Base-by-base conservation (phyloP, 2,888 invertebrate genomes). In the Dromius quadrimaculatus region DNA sequence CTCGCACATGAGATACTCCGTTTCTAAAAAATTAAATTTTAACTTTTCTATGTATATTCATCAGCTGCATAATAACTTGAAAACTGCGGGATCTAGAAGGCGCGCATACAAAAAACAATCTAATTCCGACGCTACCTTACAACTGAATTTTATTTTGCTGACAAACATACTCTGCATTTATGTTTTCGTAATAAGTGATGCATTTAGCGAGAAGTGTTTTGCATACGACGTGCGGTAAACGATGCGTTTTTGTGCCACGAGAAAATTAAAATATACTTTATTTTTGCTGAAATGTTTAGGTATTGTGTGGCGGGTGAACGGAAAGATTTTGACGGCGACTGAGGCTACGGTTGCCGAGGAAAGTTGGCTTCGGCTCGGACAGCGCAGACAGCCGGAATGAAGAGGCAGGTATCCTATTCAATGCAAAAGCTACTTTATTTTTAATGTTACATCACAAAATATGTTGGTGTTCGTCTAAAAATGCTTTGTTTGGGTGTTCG, bases 11-110 rank as follows among this genome's bases (percentile, higher is more conserved):
- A 65, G 43, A 68, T 57, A 19, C 43, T 9, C 15, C 45, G 43
- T 32, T 32, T 68, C 68, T 59, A 59, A 68, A 68, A 68, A 68
- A 68, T 68, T 23, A 59, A 68, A 68, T 68, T 68, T 59, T 45
- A 66, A 66, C 41, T 59, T 59, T 59, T 57, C 66, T 68, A 68
- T 68, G 68, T 68, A 59, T 68, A 68, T 68, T 68, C 68, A 68
- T 68, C 68, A 68, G 17, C 20, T 59, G 59, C 68, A 68, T 59
- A 59, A 68, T 68, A 68, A 68, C 59, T 68, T 68, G 68, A 43
- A 62, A 59, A 59, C 59, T 59, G n/a, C 15, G 15, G 38, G 38
- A 66, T 66, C 66, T 66, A 66, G 68, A 68, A 68, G 68, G 68
- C 68, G 62, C 15, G 8, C 38, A 62, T 23, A 41, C 38, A 62